phyloP scores from a whole-genome alignment of 2,113 vertebrate species.

The Otolemur garnettii region DNA sequence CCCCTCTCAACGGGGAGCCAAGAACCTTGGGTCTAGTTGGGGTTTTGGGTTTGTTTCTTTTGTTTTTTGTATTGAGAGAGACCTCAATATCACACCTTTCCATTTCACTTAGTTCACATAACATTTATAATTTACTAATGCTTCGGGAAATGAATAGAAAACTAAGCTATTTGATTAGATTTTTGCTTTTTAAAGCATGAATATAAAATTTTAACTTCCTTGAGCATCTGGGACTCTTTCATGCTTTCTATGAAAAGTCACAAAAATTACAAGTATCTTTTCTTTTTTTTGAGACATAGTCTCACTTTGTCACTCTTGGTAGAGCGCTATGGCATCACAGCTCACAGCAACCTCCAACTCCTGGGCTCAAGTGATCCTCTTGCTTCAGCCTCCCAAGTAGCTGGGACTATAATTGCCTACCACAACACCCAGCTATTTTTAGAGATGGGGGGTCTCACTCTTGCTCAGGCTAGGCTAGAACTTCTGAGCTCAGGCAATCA shows the following conservation, averaged over 20 bases:
- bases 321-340: too few relatives aligned
- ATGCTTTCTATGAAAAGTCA: slow-evolving; percentile 49
- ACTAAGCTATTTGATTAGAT: not conserved
- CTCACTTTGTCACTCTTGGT: too few relatives aligned
- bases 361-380: too few relatives aligned
- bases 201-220: slow-evolving; percentile 50
- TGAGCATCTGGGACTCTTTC: not conserved
- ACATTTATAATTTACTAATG: not conserved
- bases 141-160: slow-evolving; percentile 39
- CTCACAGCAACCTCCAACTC: too few relatives aligned
- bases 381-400: too few relatives aligned
- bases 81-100: not conserved
- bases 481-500: too few relatives aligned
- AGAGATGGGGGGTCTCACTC: too few relatives aligned
- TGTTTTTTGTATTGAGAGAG: not conserved
- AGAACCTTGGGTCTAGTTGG: not conserved
- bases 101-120: not conserved
- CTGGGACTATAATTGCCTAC: too few relatives aligned
- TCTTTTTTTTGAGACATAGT: too few relatives aligned
- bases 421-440: too few relatives aligned
- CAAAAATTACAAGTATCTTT: not conserved
- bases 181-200: not conserved
- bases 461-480: too few relatives aligned
- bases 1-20: not conserved
- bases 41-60: not conserved